Base-by-base conservation (phyloP, 1,140 invertebrate species). In the Papilio machaon region DNA sequence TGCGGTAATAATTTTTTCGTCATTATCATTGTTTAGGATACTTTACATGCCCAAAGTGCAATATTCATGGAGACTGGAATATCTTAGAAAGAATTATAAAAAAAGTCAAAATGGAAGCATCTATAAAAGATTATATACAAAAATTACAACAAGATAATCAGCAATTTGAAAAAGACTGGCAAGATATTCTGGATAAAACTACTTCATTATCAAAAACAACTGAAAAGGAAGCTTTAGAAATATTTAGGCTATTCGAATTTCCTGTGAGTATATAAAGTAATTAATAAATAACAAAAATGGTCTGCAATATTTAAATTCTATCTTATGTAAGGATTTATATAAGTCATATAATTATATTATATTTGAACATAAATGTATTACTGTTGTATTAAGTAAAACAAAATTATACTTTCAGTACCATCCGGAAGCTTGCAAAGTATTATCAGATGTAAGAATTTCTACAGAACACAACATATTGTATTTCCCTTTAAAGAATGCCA, bases 31-130 rank as follows among this genome's bases (percentile, higher is more conserved):
- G 88, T 88, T 10, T 84, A 97, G 96, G 96, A 70, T 95, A 95
- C 83, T 97, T 97, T 85, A 85, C 96, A 54, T 97, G 97, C 88
- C 95, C 96, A 43, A 95, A 91, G 80, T 97, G 96, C 85, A 95
- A 96, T 87, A 85, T 92, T 67, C 93, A 94, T 85, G 96, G 96
- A 19, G 90, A 95, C 23, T 96, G 96, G 96, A 92, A 92, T 84
- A 89, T 94, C 67, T 87, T 96, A 19, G 94, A 96, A 83, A 92
- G 94, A 82, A 85, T 95, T 80, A 87, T 96, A 17, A 91, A 88
- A 54, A 90, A 94, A 79, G 87, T 90, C 80, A 95, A 95, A 86
- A 80, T 94, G 49, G 90, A 90, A 81, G 88, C 89, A 54, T 81
- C 84, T 46, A 81, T 91, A 2, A 92, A 92, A 83, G 95, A 95